Evolutionary conservation across 1,140 invertebrate species (phyloP).

Genomic region (Sycophaga agraensis): DNA sequence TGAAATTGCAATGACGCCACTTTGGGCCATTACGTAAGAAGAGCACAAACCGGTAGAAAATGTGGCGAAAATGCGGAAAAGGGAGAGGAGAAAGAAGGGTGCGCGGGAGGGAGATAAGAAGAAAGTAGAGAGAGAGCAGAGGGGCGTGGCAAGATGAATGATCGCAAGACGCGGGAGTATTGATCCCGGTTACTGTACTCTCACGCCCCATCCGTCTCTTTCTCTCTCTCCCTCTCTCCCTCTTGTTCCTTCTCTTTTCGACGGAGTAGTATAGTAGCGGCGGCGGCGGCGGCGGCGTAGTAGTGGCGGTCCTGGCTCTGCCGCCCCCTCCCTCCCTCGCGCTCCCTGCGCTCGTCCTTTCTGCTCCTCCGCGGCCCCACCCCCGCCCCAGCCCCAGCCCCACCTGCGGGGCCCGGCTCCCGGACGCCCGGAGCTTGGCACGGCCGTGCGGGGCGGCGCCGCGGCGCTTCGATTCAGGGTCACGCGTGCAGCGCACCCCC

Average conservation of each 20-base stretch:
- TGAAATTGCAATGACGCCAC: too few relatives aligned
- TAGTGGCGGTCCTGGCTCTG: background rate
- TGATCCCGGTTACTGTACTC: constrained; percentile 49
- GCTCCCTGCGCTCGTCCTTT: constrained; percentile 18
- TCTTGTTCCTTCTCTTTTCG: constrained; percentile 11
- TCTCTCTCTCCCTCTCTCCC: constrained; percentile 35
- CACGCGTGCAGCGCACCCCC: constrained; percentile 47
- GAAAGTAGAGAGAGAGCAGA: constrained; percentile 43
- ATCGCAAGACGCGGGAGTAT: constrained; percentile 60
- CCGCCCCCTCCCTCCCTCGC: constrained; percentile 22
- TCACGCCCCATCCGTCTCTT: constrained; percentile 34
- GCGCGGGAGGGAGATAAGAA: constrained; percentile 31
- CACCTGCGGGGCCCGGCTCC: background rate
- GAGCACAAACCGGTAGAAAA: background rate
- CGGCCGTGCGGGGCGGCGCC: constrained; percentile 47
- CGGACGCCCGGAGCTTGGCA: constrained; percentile 36
- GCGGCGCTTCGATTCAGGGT: constrained; percentile 53
- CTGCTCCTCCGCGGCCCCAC: background rate
- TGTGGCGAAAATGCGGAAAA: constrained; percentile 5
- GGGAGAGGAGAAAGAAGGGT: constrained; percentile 33
- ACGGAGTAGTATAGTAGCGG: background rate
- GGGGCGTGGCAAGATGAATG: constrained; percentile 61
- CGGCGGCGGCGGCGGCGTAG: background rate
- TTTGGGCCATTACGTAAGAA: too few relatives aligned
- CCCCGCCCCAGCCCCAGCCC: background rate